Conservation (phyloP, 92 coral and sea anemone species). For the Bergia puertoricense region DNA sequence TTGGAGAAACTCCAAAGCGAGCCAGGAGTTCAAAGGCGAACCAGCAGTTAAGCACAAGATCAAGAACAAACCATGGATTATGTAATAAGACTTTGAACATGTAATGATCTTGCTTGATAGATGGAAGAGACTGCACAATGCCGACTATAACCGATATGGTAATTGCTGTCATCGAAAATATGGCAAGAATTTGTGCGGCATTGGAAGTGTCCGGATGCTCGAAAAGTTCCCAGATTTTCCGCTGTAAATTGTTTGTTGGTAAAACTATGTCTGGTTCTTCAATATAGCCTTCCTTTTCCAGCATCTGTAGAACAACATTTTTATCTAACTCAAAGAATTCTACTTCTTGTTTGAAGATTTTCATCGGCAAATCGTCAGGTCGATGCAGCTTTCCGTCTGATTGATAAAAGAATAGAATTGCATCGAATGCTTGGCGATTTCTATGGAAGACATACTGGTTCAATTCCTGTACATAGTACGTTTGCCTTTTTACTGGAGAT, state of each 20-base stretch:
- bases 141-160: constrained; percentile 72
- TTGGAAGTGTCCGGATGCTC: constrained; percentile 88
- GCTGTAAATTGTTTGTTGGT: constrained; percentile 73
- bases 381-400: constrained; percentile 84
- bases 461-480: constrained; percentile 70
- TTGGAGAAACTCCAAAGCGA: constrained; percentile 66
- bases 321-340: constrained; percentile 92
- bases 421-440: constrained; percentile 88
- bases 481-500: constrained; percentile 68
- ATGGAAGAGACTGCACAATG: constrained; percentile 65
- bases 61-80: constrained; percentile 69
- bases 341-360: constrained; percentile 81
- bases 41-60: constrained; percentile 72
- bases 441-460: constrained; percentile 92
- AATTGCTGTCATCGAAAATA: constrained; percentile 75
- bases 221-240: constrained; percentile 82
- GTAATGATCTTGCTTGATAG: neutral
- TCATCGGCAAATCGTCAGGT: constrained; percentile 88
- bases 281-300: constrained; percentile 85
- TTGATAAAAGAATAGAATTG: constrained; percentile 88
- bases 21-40: constrained; percentile 70
- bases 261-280: constrained; percentile 45
- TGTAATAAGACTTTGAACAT: neutral
- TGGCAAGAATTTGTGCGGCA: constrained; percentile 73
- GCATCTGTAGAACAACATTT: constrained; percentile 72